phyloP scores from a whole-genome alignment of 2,113 vertebrate species.

The Bufo gargarizans region DNA sequence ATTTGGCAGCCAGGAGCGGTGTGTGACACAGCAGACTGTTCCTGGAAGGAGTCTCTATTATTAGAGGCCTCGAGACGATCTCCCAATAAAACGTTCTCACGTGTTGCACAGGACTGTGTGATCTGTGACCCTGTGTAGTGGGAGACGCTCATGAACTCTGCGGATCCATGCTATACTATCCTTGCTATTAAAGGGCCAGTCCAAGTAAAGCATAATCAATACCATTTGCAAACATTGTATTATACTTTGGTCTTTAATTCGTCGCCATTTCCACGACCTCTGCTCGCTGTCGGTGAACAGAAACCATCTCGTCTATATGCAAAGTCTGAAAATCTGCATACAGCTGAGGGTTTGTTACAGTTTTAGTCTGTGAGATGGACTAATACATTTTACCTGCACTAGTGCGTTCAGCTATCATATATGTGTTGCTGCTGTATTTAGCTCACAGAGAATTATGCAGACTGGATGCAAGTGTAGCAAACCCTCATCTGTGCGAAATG shows the following conservation, averaged over 20 bases:
- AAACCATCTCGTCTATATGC: background rate
- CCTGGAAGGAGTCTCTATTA: constrained; percentile 15
- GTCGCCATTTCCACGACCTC: background rate
- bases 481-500: background rate
- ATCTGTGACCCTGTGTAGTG: background rate
- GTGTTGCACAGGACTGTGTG: background rate
- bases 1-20: constrained; percentile 30
- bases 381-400: too few relatives aligned
- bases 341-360: too few relatives aligned
- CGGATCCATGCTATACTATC: too few relatives aligned
- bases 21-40: constrained; percentile 38
- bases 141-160: background rate
- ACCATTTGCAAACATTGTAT: background rate
- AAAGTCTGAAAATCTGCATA: too few relatives aligned
- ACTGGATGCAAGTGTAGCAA: too few relatives aligned
- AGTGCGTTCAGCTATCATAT: too few relatives aligned
- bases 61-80: background rate
- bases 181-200: too few relatives aligned
- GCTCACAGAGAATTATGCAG: too few relatives aligned
- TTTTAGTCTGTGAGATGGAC: too few relatives aligned
- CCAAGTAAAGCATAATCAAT: too few relatives aligned
- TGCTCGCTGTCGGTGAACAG: background rate
- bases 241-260: background rate
- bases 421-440: too few relatives aligned
- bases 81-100: background rate